phyloP scores from a whole-genome alignment of 2,797 vertebrate genomes.

The Melanotaenia parkinsoni region DNA sequence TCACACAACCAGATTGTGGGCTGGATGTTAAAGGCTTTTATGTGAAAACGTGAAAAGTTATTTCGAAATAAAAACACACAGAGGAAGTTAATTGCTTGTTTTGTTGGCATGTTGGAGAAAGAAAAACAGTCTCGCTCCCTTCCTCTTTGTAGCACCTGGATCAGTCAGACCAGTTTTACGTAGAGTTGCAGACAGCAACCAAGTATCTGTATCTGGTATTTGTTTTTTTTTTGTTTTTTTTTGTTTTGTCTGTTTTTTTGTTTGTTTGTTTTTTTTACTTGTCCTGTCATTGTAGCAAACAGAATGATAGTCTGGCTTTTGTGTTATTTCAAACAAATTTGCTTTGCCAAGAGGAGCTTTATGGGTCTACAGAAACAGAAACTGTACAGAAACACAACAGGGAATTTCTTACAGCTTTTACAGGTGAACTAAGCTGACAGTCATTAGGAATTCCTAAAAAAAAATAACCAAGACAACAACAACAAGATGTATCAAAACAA shows the following conservation, averaged over 20 bases:
- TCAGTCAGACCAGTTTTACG: constrained; percentile 65
- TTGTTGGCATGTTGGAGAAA: constrained; percentile 19
- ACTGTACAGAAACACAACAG: too few species aligned
- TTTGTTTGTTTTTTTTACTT: too few species aligned
- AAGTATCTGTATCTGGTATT: constrained; percentile 11
- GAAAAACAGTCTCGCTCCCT: constrained; percentile 26
- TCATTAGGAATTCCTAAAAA: too few species aligned
- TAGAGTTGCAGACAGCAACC: constrained; percentile 59
- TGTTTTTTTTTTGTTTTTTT: neutral
- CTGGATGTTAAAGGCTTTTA: constrained; percentile 52
- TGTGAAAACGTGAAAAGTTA: constrained; percentile 39
- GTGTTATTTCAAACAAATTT: too few species aligned
- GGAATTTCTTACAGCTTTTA: too few species aligned
- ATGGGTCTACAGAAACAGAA: too few species aligned
- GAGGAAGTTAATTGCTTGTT: constrained; percentile 58
- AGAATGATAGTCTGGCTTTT: too few species aligned
- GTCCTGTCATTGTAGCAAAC: too few species aligned
- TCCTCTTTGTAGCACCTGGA: constrained; percentile 57
- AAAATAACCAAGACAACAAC: too few species aligned
- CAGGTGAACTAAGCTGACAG: too few species aligned
- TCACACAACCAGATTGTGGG: constrained; percentile 33
- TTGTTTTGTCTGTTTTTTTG: neutral
- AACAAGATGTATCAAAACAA: too few species aligned
- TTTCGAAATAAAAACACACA: constrained; percentile 45
- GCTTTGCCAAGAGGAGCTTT: too few species aligned